Evolutionary conservation across 2,113 vertebrate species (phyloP).

Genomic region (Tragelaphus imberbis): DNA sequence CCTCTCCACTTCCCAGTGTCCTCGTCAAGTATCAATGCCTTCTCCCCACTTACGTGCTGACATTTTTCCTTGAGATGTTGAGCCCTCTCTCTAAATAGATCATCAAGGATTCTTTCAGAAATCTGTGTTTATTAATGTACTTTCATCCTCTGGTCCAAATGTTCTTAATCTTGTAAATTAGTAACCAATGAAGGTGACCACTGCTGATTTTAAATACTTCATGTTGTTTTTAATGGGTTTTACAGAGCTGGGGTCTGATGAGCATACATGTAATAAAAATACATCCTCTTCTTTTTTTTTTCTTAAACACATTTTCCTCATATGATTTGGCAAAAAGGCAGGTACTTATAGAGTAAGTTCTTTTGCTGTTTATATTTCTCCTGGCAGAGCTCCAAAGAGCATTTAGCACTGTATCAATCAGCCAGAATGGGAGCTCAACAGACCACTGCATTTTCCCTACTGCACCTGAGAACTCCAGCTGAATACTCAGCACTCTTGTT

Average conservation of each 20-base stretch:
- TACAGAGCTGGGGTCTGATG: slow-evolving; percentile 63
- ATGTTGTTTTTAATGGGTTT: slow-evolving; percentile 69
- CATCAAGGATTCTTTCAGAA: slow-evolving; percentile 21
- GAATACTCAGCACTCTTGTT: slow-evolving; percentile 34
- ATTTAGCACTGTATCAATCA: slow-evolving; percentile 78
- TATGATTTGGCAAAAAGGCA: slow-evolving; percentile 72
- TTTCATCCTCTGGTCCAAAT: slow-evolving; percentile 53
- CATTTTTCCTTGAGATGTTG: background rate
- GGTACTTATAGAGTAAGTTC: slow-evolving; percentile 62
- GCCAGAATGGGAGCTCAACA: slow-evolving; percentile 54
- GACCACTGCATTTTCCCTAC: slow-evolving; percentile 62
- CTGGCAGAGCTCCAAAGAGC: slow-evolving; percentile 69
- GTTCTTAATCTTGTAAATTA: slow-evolving; percentile 70
- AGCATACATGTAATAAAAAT: slow-evolving; percentile 63
- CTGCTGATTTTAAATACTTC: slow-evolving; percentile 68
- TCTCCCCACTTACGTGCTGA: background rate
- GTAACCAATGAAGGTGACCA: slow-evolving; percentile 52
- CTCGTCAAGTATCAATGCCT: background rate
- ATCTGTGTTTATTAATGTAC: slow-evolving; percentile 18
- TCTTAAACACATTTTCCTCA: slow-evolving; percentile 71
- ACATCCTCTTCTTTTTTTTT: slow-evolving; percentile 50
- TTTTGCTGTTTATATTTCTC: slow-evolving; percentile 76
- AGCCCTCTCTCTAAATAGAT: background rate
- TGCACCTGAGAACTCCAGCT: slow-evolving; percentile 51
- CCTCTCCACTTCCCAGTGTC: background rate